Percentiles rank a stretch among this genome's conserved stretches.
Conservation (phyloP, 1,140 invertebrate genomes). For the Platyscapa corneri region DNA sequence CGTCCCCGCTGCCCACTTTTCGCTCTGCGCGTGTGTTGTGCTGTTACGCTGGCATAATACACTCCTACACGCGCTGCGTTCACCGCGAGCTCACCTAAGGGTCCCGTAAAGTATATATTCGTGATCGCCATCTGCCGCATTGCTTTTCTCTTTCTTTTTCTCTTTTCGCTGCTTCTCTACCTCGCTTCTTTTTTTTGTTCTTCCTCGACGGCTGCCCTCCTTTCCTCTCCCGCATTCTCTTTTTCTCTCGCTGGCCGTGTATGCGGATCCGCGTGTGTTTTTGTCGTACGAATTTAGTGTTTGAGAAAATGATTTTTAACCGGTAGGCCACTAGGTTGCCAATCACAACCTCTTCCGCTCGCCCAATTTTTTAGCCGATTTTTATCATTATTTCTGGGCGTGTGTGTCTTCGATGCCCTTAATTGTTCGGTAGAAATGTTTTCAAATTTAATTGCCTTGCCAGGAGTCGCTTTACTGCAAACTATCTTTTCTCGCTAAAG, state of each 20-base stretch:
- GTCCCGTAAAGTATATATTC: conserved; percentile 29
- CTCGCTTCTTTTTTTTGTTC: conserved; percentile 7
- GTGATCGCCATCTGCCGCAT: conserved; percentile 41
- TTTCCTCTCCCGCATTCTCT: conserved; percentile 21
- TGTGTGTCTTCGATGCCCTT: background rate
- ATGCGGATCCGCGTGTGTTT: background rate
- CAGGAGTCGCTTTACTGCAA: background rate
- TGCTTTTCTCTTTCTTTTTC: conserved; percentile 1
- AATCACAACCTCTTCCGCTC: too few relatives aligned
- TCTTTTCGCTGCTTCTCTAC: background rate
- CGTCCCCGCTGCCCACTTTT: background rate
- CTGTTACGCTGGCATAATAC: background rate
- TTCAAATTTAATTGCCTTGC: background rate
- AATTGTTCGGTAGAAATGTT: background rate
- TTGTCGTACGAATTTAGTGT: conserved; percentile 22
- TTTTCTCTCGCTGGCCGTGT: background rate
- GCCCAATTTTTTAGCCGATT: background rate
- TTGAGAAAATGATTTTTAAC: background rate
- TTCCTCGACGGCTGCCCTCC: conserved; percentile 24
- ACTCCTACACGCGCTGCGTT: background rate
- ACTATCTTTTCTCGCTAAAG: background rate
- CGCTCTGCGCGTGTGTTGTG: background rate
- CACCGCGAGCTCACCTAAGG: conserved; percentile 15
- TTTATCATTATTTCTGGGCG: too few relatives aligned
- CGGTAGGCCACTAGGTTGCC: background rate